Evolutionary conservation across 2,888 invertebrate species (phyloP).

Genomic region (Cyaniris semiargus): DNA sequence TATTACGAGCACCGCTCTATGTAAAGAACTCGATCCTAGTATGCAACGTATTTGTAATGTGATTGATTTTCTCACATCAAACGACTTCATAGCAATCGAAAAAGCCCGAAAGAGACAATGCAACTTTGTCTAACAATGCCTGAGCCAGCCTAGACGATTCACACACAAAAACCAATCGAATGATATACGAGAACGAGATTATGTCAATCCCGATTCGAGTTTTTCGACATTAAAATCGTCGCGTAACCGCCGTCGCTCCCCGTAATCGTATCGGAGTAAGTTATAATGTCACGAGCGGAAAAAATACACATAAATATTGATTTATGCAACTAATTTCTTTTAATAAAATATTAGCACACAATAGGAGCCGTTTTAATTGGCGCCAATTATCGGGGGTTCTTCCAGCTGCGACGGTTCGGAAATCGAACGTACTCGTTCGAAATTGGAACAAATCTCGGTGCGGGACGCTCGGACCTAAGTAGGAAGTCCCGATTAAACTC

Average conservation of each 20-base stretch:
- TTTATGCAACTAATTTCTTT: constrained; percentile 18
- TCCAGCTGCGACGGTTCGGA: constrained; percentile 37
- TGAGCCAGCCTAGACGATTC: constrained; percentile 32
- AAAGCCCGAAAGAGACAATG: constrained; percentile 34
- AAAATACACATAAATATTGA: constrained; percentile 25
- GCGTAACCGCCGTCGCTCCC: constrained; percentile 26
- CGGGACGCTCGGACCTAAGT: constrained; percentile 64
- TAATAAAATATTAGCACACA: constrained; percentile 12
- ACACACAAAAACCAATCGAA: constrained; percentile 34
- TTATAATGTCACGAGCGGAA: constrained; percentile 36
- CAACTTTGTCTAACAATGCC: constrained; percentile 33
- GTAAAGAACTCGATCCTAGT: not conserved
- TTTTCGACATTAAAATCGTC: constrained; percentile 29
- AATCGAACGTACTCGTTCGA: constrained; percentile 50
- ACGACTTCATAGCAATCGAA: constrained; percentile 37
- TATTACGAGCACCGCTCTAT: not conserved
- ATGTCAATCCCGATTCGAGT: constrained; percentile 20
- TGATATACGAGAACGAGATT: constrained; percentile 30
- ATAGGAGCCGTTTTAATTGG: constrained; percentile 17
- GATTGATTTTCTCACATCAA: constrained; percentile 38
- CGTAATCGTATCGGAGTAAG: constrained; percentile 37
- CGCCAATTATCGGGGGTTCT: constrained; percentile 1
- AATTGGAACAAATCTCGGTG: constrained; percentile 77
- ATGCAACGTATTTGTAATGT: constrained; percentile 23
- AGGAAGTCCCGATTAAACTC: constrained; percentile 76